Percentiles rank a stretch among this genome's conserved stretches.
Conservation (phyloP, 2,888 invertebrate genomes). For the Cantharis lateralis region DNA sequence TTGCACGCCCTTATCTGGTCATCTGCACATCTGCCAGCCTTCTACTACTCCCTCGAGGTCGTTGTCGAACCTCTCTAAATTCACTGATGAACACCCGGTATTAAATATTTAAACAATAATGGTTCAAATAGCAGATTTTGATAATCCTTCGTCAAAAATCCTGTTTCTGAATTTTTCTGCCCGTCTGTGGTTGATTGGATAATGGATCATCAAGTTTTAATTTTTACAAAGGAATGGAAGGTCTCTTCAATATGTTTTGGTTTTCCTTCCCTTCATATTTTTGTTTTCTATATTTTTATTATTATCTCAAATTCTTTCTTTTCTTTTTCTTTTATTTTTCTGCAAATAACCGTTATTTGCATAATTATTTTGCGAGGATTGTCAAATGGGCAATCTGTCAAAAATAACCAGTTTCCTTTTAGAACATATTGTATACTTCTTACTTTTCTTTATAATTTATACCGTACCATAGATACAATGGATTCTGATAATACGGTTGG, state of each 20-base stretch:
- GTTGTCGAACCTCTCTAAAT: slow-evolving; percentile 11
- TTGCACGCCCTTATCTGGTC: slow-evolving; percentile 34
- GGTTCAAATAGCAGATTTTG: background rate
- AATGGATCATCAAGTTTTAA: background rate
- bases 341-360: background rate
- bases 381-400: background rate
- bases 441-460: background rate
- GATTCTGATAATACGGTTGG: background rate
- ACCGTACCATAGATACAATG: background rate
- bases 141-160: background rate
- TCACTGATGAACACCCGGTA: background rate
- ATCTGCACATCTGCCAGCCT: slow-evolving; percentile 32
- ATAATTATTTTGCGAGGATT: background rate
- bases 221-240: background rate
- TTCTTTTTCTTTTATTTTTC: background rate
- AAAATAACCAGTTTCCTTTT: background rate
- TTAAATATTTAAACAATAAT: slow-evolving; percentile 17
- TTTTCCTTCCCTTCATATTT: background rate
- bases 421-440: background rate
- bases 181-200: background rate
- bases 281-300: background rate
- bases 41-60: slow-evolving; percentile 21
- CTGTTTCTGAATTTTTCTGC: background rate
- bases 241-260: background rate
- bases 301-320: background rate